A percentile compares a stretch with the other conserved stretches of the same genome.
phyloP scores from a whole-genome alignment of 2,888 invertebrate genomes.

The Sepioteuthis lessoniana region DNA sequence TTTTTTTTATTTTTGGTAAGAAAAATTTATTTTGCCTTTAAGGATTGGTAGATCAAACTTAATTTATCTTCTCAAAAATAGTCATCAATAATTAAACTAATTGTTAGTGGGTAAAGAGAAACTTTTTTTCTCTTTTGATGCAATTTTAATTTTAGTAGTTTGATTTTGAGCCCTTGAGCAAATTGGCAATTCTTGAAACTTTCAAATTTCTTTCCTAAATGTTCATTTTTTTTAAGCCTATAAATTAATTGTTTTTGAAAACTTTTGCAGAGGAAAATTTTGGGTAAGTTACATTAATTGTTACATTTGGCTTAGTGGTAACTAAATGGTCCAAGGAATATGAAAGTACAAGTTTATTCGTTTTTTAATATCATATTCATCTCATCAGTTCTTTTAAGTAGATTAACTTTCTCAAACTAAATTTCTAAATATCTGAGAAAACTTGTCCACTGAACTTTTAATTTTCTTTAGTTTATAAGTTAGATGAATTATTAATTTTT shows the following conservation, averaged over 20 bases:
- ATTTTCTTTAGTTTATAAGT: too few relatives aligned
- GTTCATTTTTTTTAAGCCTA: neutral
- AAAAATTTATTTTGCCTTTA: neutral
- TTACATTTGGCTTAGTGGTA: neutral
- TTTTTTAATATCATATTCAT: too few relatives aligned
- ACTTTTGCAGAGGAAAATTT: neutral
- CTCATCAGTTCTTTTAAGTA: too few relatives aligned
- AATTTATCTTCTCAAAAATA: conserved; percentile 17
- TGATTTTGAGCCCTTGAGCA: neutral
- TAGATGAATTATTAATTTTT: too few relatives aligned
- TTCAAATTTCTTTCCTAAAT: neutral
- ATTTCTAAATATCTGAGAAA: too few relatives aligned
- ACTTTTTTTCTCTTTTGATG: neutral
- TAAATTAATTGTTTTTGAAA: neutral
- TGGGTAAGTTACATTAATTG: neutral
- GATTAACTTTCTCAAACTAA: too few relatives aligned
- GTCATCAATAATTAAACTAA: conserved; percentile 11
- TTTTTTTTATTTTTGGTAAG: neutral
- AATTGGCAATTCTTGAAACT: neutral
- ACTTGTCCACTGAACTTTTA: too few relatives aligned
- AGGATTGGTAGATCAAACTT: neutral
- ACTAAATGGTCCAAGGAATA: neutral
- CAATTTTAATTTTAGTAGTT: neutral
- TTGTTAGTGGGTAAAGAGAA: neutral
- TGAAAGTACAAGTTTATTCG: too few relatives aligned